Evolutionary conservation across 2,888 invertebrate genomes (phyloP).

Genomic region (Rhagonycha lutea): DNA sequence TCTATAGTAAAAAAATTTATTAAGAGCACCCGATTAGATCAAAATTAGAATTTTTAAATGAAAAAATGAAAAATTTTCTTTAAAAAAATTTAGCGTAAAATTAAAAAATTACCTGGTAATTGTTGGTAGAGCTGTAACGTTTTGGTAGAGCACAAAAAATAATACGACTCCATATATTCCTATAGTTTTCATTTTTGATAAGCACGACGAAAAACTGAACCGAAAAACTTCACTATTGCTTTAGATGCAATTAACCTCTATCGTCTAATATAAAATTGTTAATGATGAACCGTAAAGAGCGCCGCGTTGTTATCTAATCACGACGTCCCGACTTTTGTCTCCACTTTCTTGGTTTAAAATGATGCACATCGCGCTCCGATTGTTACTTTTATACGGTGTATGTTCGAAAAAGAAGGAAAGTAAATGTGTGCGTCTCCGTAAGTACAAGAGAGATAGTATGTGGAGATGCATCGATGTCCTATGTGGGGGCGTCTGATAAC

Average conservation of each 20-base stretch:
- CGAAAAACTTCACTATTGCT: background rate
- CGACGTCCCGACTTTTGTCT: constrained; percentile 12
- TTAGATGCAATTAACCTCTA: background rate
- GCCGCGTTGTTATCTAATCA: constrained; percentile 5
- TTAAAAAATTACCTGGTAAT: constrained; percentile 8
- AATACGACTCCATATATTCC: constrained; percentile 2
- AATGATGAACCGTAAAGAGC: background rate
- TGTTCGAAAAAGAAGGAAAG: background rate
- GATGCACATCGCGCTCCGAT: constrained; percentile 10
- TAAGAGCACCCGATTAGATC: background rate
- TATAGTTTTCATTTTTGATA: constrained; percentile 9
- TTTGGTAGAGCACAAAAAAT: constrained; percentile 12
- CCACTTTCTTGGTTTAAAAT: constrained; percentile 12
- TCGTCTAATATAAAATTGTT: background rate
- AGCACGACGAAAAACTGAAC: background rate
- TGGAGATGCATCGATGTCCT: background rate
- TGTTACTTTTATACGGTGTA: constrained; percentile 13
- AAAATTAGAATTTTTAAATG: background rate
- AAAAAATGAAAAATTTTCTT: background rate
- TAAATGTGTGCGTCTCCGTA: background rate
- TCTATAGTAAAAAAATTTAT: background rate
- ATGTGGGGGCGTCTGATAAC: background rate
- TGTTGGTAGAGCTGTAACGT: constrained; percentile 8
- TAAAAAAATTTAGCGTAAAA: background rate
- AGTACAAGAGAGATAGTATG: background rate